Evolutionary conservation across 2,797 vertebrate species (phyloP).

Genomic region (Myotis daubentonii): DNA sequence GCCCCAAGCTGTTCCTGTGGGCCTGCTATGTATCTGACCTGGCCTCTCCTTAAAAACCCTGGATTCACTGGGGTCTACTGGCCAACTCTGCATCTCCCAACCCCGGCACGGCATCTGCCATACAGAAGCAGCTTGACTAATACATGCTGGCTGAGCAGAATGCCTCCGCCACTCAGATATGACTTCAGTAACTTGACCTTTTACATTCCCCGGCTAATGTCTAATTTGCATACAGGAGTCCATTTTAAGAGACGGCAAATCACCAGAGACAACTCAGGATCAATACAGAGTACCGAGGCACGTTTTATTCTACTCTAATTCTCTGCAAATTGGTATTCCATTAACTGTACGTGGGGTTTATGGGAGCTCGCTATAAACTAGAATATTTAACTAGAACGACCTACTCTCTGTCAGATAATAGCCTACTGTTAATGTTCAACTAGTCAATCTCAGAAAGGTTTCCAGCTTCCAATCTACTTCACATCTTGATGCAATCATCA

Average conservation of each 20-base stretch:
- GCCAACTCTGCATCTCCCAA: background rate
- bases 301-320: constrained; percentile 59
- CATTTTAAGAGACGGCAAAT: constrained; percentile 42
- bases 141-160: background rate
- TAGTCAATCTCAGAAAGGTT: constrained; percentile 64
- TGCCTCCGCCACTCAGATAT: constrained; percentile 33
- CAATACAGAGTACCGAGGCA: constrained; percentile 69
- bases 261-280: constrained; percentile 66
- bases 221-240: constrained; percentile 66
- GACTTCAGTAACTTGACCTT: constrained; percentile 66
- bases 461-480: constrained; percentile 44
- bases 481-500: constrained; percentile 51
- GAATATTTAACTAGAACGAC: constrained; percentile 76
- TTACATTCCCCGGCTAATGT: constrained; percentile 37
- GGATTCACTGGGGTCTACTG: background rate
- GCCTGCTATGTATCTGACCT: background rate
- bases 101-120: background rate
- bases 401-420: constrained; percentile 71
- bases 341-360: constrained; percentile 71
- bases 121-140: background rate
- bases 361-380: constrained; percentile 53
- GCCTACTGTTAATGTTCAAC: constrained; percentile 77
- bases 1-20: background rate
- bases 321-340: constrained; percentile 71
- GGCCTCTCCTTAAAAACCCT: background rate